Evolutionary conservation across 2,797 vertebrate genomes (phyloP).

Genomic region (Toxotes lorentzi): DNA sequence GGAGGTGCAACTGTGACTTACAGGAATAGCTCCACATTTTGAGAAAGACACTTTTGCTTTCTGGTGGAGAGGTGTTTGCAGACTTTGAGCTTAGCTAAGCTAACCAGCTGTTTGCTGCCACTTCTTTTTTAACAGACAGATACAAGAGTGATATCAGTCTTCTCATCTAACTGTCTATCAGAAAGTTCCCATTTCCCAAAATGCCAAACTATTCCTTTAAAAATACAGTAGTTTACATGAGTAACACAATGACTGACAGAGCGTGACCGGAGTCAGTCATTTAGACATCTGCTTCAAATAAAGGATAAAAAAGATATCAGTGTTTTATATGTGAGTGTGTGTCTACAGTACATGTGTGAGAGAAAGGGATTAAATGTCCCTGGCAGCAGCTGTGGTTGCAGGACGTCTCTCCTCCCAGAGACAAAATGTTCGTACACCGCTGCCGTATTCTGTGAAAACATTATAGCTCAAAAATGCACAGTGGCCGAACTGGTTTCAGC

Average conservation of each 20-base stretch:
- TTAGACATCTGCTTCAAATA: constrained; percentile 23
- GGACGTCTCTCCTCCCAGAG: background rate
- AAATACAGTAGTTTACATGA: constrained; percentile 1
- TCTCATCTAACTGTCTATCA: background rate
- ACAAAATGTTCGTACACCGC: constrained; percentile 7
- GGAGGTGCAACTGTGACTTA: background rate
- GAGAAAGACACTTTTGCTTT: background rate
- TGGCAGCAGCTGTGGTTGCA: constrained; percentile 12
- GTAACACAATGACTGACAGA: constrained; percentile 1
- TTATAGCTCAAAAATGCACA: background rate
- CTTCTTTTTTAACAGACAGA: background rate
- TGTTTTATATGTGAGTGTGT: constrained; percentile 12
- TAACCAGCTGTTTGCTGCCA: background rate
- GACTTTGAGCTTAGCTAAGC: background rate
- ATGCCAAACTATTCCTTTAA: background rate
- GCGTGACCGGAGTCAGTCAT: background rate
- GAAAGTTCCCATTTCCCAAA: background rate
- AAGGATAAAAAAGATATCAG: constrained; percentile 2
- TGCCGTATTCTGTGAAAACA: background rate
- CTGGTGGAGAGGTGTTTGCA: background rate
- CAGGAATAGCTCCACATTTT: background rate
- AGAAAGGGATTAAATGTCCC: constrained; percentile 40
- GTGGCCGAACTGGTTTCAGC: background rate
- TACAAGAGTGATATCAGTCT: background rate
- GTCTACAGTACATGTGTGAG: background rate